A percentile compares a stretch with the other conserved stretches of the same genome.
Evolutionary conservation across 1,140 invertebrate species (phyloP).

Genomic region (Bradynema listronoti): DNA sequence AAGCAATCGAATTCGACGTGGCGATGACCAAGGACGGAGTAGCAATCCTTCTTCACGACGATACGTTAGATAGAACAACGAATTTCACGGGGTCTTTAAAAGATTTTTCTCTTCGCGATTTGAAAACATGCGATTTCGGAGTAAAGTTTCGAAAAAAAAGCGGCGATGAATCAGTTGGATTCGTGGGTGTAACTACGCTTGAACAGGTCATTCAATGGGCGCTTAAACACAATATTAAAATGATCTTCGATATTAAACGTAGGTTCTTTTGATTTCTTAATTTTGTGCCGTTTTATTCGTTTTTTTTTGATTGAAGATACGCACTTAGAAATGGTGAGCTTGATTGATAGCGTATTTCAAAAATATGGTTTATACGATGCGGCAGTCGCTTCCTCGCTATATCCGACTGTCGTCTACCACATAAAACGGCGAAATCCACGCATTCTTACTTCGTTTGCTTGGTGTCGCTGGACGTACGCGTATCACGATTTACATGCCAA

Average conservation of each 20-base stretch:
- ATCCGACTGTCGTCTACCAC: slow-evolving; percentile 65
- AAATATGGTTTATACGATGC: slow-evolving; percentile 64
- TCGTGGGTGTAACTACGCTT: too few species aligned
- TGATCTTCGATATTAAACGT: too few species aligned
- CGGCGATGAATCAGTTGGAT: too few species aligned
- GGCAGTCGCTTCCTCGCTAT: slow-evolving; percentile 67
- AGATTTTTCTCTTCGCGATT: slow-evolving; percentile 65
- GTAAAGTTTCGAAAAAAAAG: too few species aligned
- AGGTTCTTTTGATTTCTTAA: not conserved
- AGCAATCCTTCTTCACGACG: slow-evolving; percentile 71
- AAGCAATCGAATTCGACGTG: slow-evolving; percentile 71
- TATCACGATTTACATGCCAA: too few species aligned
- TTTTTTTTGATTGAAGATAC: slow-evolving; percentile 56
- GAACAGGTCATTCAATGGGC: slow-evolving; percentile 53
- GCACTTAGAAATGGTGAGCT: too few species aligned
- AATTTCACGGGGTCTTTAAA: slow-evolving; percentile 62
- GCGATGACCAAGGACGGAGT: slow-evolving; percentile 68
- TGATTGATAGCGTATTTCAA: too few species aligned
- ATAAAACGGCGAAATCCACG: slow-evolving; percentile 59
- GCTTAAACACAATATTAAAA: slow-evolving; percentile 45
- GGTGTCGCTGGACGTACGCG: too few species aligned
- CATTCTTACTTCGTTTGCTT: slow-evolving; percentile 52
- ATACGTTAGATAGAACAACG: slow-evolving; percentile 67
- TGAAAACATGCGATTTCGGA: slow-evolving; percentile 58
- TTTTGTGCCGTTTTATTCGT: too few species aligned